Evolutionary conservation across 2,113 vertebrate species (phyloP), one percentile per base, ranked within the genome.

Genomic region (Natator depressus): DNA sequence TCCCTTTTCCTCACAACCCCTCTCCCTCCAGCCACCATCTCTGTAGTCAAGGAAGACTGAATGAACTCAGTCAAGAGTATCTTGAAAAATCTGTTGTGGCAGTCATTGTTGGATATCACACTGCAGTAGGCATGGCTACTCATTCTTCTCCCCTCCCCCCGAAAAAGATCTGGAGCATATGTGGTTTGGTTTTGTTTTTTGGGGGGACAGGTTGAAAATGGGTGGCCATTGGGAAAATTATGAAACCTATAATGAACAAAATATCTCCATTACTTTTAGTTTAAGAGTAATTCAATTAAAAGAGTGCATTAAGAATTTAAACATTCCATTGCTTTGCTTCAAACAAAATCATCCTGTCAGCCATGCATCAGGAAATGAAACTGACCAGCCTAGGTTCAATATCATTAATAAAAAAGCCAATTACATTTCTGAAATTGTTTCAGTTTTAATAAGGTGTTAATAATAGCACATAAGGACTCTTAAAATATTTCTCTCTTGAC

Each of bases 401-500:
- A 65, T 80, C 76, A 82, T 94, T 88, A 17, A 46, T 27, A 95
- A 92, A 57, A 92, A 89, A 51, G 29, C 49, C 91, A 88, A 97
- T 95, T 92, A 92, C 92, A 88, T 95, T 85, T 95, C 87, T 94
- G 80, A 95, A 86, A 92, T 92, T 95, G 59, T 83, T 95, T 65
- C 82, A 83, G 75, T 54, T 93, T 91, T 94, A 95, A 96, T 95
- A 80, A 93, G 84, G 82, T 76, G 79, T 97, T 95, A 91, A 88
- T 82, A 88, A 84, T 84, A 96, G 87, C 54, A 72, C 57, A 38
- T 55, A 46, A 46, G 84, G 59, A 75, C 80, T 91, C 87, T 95
- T 93, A 88, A 95, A 93, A 95, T 95, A 84, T 87, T 82, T 85
- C 92, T 0, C 35, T 91, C 59, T 95, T 96, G 95, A 97, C 72